These are phyloP conservation scores for Gobio occitaniae DNA, from an alignment of 2,797 vertebrate genomes.

Conservation along the genomic window DNA sequence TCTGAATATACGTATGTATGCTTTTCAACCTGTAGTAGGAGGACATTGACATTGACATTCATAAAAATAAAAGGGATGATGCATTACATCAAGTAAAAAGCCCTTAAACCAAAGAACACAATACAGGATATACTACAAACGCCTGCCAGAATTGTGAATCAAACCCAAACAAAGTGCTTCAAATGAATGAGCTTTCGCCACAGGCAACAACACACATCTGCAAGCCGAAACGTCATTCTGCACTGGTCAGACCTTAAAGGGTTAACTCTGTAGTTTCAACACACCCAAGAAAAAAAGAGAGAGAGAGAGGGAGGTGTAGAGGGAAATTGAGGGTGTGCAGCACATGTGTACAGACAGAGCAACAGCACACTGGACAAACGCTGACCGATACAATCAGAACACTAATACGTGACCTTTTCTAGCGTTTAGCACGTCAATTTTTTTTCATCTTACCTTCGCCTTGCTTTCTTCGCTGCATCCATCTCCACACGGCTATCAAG, in stretches of 20 bases:
- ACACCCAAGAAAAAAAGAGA: conserved; percentile 68
- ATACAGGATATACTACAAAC: background rate
- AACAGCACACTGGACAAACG: conserved; percentile 41
- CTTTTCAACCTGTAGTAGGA: background rate
- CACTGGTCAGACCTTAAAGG: conserved; percentile 67
- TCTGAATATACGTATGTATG: background rate
- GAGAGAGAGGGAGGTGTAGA: conserved; percentile 56
- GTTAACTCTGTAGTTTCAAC: conserved; percentile 73
- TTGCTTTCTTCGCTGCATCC: conserved; percentile 74
- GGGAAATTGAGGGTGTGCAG: conserved; percentile 53
- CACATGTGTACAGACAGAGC: conserved; percentile 49
- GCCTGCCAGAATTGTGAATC: background rate
- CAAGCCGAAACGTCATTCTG: conserved; percentile 52
- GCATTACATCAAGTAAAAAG: conserved; percentile 1
- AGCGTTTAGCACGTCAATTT: background rate
- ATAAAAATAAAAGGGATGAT: background rate
- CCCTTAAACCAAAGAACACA: background rate
- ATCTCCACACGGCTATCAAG: conserved; percentile 83
- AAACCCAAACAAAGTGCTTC: background rate
- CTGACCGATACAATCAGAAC: conserved; percentile 11
- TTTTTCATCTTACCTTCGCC: conserved; percentile 76
- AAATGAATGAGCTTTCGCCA: conserved; percentile 4
- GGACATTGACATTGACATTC: background rate
- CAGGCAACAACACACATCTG: background rate
- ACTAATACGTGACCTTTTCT: background rate